Evolutionary conservation across 23 tunicate species (phyloP), one percentile per base, ranked within the genome.

Genomic region (Corella eumyota): DNA sequence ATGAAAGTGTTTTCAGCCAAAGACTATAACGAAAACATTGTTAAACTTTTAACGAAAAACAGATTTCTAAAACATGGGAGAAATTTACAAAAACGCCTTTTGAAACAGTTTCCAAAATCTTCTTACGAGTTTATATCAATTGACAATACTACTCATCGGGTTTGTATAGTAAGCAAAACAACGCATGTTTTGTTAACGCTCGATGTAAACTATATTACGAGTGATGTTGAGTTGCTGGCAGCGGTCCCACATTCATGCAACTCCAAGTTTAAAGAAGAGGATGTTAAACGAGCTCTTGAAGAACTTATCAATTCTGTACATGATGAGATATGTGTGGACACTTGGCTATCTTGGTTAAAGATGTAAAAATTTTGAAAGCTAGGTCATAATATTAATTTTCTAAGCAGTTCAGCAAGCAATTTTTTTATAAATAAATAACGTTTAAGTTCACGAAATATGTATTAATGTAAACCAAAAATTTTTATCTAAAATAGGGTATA

Each of bases 21-120:
- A 31, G 62, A 75, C 47, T 57, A 34, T 58, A 67, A 75, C 22
- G 30, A 49, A 27, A 65, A 58, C 28, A 30, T 58, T 20, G 1
- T 45, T 15, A 31, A 56, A 30, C 30, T 63, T 6, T 55, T 75
- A 3, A 15, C 19, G 4, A 65, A 58, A 17, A 56, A 49, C 7
- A 57, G 45, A 29, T 23, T n/a, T 24, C 61, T 58, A 0, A 66
- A 66, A 32, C 60, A 56, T 36, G 82, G 61, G 13, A 25, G 1
- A 29, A 50, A 21, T 25, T 24, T 66, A 15, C 69, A 51, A 4
- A 75, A 66, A 56, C 63, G 82, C 2, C 47, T 75, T 26, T 45
- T 56, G 20, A 75, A 66, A 36, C 30, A 45, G 28, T 75, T 65
- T 47, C 35, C 72, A 31, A 75, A 75, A 56, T n/a, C n/a, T n/a